Base-by-base conservation (phyloP, 2,888 invertebrate genomes). In the Yponomeuta sedellus region DNA sequence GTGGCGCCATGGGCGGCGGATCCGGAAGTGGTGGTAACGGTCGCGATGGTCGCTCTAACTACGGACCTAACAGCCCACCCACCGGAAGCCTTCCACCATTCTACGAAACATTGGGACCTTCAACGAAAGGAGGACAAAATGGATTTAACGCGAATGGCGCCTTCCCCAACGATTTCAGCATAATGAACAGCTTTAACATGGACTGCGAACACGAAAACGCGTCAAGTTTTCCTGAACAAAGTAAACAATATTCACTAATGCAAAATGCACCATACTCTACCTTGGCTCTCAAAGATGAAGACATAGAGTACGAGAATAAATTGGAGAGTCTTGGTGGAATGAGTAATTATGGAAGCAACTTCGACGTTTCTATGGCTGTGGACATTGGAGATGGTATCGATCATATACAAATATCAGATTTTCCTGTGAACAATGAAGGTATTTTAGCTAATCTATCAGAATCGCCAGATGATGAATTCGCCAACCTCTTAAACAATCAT, bases 21-120 rank as follows among this genome's bases (percentile, higher is more conserved):
- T 95, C 94, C 2, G 95, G 96, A 40, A 96, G 96, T 58, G 96
- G 96, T 77, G 94, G 94, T 69, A 93, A 93, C 68, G 96, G 96
- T 2, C 93, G 96, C 59, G 96, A 96, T 79, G 96, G 97, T 0
- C 93, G 97, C 64, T 95, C 96, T 68, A 96, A 96, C 81, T 97
- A 97, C 79, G 96, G 96, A 2, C 97, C 97, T 10, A 96, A 96
- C 73, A 97, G 96, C 74, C 97, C 97, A 65, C 97, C 97, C 1
- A 96, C 96, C 0, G 96, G 96, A 16, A 96, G 96, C 65, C 87
- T 97, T 69, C 97, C 97, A n/a, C 97, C 97, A 0, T 97, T 97
- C 77, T 97, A 97, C 81, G 97, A 97, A 85, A 96, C 96, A 11
- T 91, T 97, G 0, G 91, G 89, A 22, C 88, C 90, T 20, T 88